Base-by-base conservation (phyloP, 1,140 invertebrate genomes). In the Bombus breviceps region DNA sequence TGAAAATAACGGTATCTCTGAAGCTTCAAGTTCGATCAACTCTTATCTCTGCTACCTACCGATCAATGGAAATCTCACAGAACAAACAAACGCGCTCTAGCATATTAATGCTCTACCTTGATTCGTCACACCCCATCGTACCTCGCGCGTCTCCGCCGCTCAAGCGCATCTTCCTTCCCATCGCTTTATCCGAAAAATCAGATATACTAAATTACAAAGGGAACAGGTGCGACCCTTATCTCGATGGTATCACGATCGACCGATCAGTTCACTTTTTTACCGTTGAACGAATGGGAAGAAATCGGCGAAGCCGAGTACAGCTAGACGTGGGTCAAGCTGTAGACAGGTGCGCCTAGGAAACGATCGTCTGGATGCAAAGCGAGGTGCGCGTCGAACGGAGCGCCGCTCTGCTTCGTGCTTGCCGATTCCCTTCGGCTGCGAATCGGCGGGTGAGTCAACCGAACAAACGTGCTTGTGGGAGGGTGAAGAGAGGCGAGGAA, bases 381-480 rank as follows among this genome's bases (percentile, higher is more conserved):
- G 53, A 76, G 69, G 34, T 37, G 41, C 72, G 41, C n/a, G 66
- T 71, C 32, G 32, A 66, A 13, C 66, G 68, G 62, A 43, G 59
- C 64, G 75, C 34, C 53, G 68, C 75, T 79, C 82, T 43, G 82
- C 47, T 78, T 85, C 62, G 74, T 59, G 74, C 72, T 77, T 81
- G 83, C 43, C 69, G 80, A 89, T 88, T 91, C 80, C 81, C 83
- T 77, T 78, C 57, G 79, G 57, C 43, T 57, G 64, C 74, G 78
- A 81, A 86, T 86, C 43, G 82, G 28, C 28, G 57, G 83, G 62
- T 86, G 88, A 87, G 72, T 87, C 84, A 89, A 68, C 28, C 47
- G 37, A 28, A 34, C 37, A 39, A 25, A 37, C 76, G 59, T 41
- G n/a, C 32, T 15, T 9, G n/a, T 15, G n/a, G 15, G 8, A 41